Percentiles rank a stretch among this genome's conserved stretches.
These are phyloP conservation scores for Tetheella fluctuosa DNA, from an alignment of 2,888 invertebrate species.

Conservation along the genomic window DNA sequence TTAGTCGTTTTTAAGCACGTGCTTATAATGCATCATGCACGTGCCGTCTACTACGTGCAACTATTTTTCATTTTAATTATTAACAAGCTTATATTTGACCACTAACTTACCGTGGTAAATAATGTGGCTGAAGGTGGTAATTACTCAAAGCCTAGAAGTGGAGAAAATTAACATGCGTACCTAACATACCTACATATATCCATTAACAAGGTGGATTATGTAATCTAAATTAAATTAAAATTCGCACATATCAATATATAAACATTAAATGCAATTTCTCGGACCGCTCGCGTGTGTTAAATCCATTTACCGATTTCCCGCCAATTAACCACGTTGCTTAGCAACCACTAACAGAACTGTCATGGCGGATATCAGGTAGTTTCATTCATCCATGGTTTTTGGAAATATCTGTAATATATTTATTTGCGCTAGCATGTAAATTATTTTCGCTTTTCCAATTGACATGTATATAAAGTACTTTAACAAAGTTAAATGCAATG, in stretches of 20 bases:
- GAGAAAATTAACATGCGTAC: too few relatives aligned
- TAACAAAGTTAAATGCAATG: too few relatives aligned
- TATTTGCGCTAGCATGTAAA: background rate
- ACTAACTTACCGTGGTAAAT: too few relatives aligned
- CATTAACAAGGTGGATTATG: too few relatives aligned
- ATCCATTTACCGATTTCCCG: constrained; percentile 66
- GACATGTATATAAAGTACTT: too few relatives aligned
- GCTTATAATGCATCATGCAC: background rate
- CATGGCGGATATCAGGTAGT: constrained; percentile 45
- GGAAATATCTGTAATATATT: background rate
- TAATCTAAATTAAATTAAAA: background rate
- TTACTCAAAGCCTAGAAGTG: too few relatives aligned
- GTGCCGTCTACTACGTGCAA: background rate
- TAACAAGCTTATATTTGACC: too few relatives aligned
- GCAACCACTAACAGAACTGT: constrained; percentile 56
- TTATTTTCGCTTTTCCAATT: background rate
- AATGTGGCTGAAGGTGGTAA: too few relatives aligned
- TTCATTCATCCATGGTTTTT: background rate
- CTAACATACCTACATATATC: too few relatives aligned
- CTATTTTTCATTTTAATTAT: too few relatives aligned
- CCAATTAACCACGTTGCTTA: constrained; percentile 70
- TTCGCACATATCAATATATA: background rate
- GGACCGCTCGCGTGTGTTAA: constrained; percentile 19
- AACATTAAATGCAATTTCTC: background rate
- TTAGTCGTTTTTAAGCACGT: background rate